A percentile compares a stretch with the other conserved stretches of the same genome.
Conservation (phyloP, 2,888 invertebrate species). For the Rhagium mordax region DNA sequence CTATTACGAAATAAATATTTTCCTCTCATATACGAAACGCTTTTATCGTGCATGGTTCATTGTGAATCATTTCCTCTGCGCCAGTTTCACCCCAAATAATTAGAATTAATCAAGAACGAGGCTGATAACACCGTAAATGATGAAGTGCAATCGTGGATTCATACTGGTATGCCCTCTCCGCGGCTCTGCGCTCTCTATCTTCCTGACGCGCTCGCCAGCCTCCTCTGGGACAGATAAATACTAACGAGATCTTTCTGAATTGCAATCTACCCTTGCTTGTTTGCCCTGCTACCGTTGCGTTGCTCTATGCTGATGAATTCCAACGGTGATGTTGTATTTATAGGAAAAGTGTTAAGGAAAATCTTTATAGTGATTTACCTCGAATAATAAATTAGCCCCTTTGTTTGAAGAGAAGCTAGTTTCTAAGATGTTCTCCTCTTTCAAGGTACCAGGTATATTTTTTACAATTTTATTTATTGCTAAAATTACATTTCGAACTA, state of each 20-base stretch:
- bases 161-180: constrained; percentile 57
- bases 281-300: constrained; percentile 13
- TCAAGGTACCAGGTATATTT: no score
- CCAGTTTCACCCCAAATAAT: constrained; percentile 63
- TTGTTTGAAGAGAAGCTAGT: no score
- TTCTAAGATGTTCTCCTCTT: no score
- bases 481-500: no score
- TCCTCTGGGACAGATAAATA: constrained; percentile 69
- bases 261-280: constrained; percentile 65
- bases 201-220: constrained; percentile 51
- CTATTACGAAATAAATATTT: constrained; percentile 28
- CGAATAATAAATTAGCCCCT: background rate
- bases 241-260: constrained; percentile 69
- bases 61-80: constrained; percentile 39
- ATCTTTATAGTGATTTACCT: background rate
- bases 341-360: background rate
- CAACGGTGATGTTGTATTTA: background rate
- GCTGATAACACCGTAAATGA: constrained; percentile 68
- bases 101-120: constrained; percentile 68
- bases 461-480: no score
- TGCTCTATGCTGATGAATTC: constrained; percentile 1
- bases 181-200: constrained; percentile 57
- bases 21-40: constrained; percentile 29
- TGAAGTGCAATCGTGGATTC: constrained; percentile 61
- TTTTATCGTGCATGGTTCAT: constrained; percentile 30